Evolutionary conservation across 2,113 vertebrate species (phyloP).

Genomic region (Oreocharis arfaki): DNA sequence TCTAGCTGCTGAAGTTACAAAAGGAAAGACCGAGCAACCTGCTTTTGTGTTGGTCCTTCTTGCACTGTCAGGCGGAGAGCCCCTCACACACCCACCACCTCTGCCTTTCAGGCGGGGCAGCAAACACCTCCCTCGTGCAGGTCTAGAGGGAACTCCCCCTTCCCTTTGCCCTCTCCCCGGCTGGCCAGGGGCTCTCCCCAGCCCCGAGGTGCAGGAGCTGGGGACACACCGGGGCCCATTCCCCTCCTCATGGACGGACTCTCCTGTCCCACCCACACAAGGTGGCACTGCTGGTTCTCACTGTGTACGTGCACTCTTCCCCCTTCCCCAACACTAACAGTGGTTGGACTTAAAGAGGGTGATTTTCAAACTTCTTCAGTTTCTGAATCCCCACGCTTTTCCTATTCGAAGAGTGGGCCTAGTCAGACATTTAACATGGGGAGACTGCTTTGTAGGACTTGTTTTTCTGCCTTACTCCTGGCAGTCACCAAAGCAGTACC

Average conservation of each 20-base stretch:
- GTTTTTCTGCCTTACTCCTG: background rate
- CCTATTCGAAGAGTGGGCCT: background rate
- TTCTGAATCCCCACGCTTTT: background rate
- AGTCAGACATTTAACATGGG: background rate
- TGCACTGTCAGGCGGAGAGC: background rate
- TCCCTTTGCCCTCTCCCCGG: background rate
- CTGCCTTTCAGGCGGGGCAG: background rate
- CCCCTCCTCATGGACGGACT: background rate
- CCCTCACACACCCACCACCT: background rate
- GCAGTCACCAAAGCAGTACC: background rate
- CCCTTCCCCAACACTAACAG: background rate
- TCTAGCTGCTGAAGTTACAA: background rate
- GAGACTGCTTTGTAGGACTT: background rate
- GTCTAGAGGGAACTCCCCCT: background rate
- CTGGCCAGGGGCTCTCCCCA: background rate
- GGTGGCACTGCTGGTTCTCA: constrained; percentile 34
- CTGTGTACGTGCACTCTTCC: background rate
- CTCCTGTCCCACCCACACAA: background rate
- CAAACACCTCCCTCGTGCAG: background rate
- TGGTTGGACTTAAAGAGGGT: rapidly evolving
- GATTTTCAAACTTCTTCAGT: background rate
- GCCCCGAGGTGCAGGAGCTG: background rate
- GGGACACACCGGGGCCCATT: background rate
- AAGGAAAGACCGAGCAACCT: background rate
- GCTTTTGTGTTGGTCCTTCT: background rate